These are phyloP conservation scores for Bombyx huttoni DNA, from an alignment of 2,888 invertebrate species.

Conservation along the genomic window DNA sequence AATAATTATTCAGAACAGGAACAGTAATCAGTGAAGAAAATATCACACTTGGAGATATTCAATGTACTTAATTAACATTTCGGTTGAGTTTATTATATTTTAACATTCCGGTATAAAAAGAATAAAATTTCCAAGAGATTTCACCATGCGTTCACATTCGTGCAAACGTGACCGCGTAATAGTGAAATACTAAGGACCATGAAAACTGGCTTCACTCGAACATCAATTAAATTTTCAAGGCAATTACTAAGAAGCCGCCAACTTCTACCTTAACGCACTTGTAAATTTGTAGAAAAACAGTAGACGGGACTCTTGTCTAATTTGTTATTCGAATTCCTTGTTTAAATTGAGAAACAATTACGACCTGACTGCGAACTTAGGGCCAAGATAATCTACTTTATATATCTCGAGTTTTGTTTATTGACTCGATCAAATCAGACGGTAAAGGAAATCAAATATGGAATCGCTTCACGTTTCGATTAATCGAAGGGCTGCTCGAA, in stretches of 20 bases:
- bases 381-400: neutral
- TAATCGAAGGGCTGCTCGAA: too few species aligned
- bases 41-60: too few species aligned
- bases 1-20: too few species aligned
- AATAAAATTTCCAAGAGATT: neutral
- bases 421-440: neutral
- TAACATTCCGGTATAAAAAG: neutral
- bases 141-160: neutral
- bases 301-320: neutral
- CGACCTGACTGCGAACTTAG: neutral
- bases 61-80: too few species aligned
- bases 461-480: too few species aligned
- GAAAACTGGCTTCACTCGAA: neutral
- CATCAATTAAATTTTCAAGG: neutral
- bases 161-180: neutral
- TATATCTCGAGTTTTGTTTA: neutral
- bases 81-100: too few species aligned
- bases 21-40: too few species aligned
- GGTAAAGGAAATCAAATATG: neutral
- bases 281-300: neutral
- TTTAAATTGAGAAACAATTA: neutral
- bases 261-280: neutral
- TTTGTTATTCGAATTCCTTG: neutral
- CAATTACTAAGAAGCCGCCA: neutral
- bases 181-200: neutral